A percentile compares a stretch with the other conserved stretches of the same genome.
phyloP scores from a whole-genome alignment of 1,140 invertebrate genomes.

The Nasonia longicornis region DNA sequence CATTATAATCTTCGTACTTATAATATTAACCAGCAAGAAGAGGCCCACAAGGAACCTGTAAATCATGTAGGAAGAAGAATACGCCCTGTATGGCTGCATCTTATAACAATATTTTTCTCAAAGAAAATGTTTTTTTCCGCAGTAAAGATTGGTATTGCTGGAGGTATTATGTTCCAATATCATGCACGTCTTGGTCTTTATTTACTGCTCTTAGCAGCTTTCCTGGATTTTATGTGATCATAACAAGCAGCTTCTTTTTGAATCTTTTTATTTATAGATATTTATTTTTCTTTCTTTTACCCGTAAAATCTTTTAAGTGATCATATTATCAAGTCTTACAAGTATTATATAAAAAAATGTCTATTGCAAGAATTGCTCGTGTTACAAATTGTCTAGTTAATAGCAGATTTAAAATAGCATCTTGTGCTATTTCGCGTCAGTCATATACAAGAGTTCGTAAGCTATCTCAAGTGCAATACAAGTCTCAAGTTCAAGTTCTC shows the following conservation, averaged over 20 bases:
- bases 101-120: conserved; percentile 54
- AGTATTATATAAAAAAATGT: conserved; percentile 15
- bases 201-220: conserved; percentile 53
- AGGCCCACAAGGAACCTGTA: conserved; percentile 19
- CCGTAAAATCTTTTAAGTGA: neutral
- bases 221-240: conserved; percentile 50
- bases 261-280: conserved; percentile 26
- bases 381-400: conserved; percentile 10
- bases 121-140: conserved; percentile 54
- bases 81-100: conserved; percentile 52
- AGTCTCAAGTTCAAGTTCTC: conserved; percentile 37
- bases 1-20: conserved; percentile 43
- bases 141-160: conserved; percentile 51
- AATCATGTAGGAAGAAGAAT: conserved; percentile 38
- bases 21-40: conserved; percentile 37
- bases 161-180: conserved; percentile 53
- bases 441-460: conserved; percentile 8
- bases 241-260: conserved; percentile 19
- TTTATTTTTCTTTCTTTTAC: conserved; percentile 13
- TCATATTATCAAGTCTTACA: neutral
- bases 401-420: conserved; percentile 10
- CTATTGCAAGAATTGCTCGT: conserved; percentile 17
- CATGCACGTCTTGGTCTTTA: conserved; percentile 50
- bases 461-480: neutral
- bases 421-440: neutral